Conservation (phyloP, 2,888 invertebrate species). For the Scrobipalpa atriplicella region DNA sequence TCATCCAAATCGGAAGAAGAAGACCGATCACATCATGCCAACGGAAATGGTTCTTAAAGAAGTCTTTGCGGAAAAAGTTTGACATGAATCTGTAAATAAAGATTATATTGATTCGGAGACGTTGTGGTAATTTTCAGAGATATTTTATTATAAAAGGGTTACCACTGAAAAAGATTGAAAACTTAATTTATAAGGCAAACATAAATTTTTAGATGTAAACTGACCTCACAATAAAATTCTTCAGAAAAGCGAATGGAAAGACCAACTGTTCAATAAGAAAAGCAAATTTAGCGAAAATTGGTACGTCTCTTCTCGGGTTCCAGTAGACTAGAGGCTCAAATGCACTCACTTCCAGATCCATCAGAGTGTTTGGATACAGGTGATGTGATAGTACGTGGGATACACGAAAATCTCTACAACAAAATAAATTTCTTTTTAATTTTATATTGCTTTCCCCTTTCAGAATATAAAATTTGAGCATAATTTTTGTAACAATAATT, state of each 20-base stretch:
- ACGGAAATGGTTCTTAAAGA: slow-evolving; percentile 56
- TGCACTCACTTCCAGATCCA: slow-evolving; percentile 87
- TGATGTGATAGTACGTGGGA: slow-evolving; percentile 91
- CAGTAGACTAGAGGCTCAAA: slow-evolving; percentile 87
- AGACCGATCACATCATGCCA: slow-evolving; percentile 66
- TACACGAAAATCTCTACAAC: slow-evolving; percentile 86
- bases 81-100: slow-evolving; percentile 51
- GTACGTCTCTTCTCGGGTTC: slow-evolving; percentile 84
- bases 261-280: slow-evolving; percentile 73
- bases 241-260: slow-evolving; percentile 63
- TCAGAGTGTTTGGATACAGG: slow-evolving; percentile 88
- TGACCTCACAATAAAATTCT: slow-evolving; percentile 68
- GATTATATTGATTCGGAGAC: too few species aligned
- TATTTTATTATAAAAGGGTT: too few species aligned
- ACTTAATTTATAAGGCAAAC: too few species aligned
- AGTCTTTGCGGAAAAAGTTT: slow-evolving; percentile 53
- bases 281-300: slow-evolving; percentile 72
- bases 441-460: background rate
- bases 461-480: too few species aligned
- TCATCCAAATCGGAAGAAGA: slow-evolving; percentile 70
- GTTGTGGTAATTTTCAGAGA: too few species aligned
- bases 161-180: too few species aligned
- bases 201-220: background rate
- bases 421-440: background rate
- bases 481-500: too few species aligned